A percentile compares a stretch with the other conserved stretches of the same genome.
Conservation (phyloP, 2,888 invertebrate genomes). For the Steromphala cineraria region DNA sequence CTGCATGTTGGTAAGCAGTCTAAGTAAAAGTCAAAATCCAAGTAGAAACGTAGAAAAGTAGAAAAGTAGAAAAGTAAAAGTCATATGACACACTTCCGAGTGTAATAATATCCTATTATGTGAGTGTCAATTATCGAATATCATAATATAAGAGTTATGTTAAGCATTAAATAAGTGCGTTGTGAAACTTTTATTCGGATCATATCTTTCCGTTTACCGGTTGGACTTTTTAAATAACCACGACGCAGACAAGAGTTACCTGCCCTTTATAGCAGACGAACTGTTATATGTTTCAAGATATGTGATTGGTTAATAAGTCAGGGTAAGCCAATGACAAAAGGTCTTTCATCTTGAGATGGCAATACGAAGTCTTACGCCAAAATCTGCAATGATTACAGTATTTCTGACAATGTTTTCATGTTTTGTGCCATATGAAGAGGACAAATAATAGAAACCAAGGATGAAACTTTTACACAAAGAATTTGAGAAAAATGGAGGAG, state of each 20-base stretch:
- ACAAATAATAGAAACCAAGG: conserved; percentile 7
- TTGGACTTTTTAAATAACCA: neutral
- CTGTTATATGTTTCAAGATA: neutral
- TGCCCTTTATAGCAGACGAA: neutral
- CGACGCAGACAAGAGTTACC: neutral
- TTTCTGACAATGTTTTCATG: neutral
- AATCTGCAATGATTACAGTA: neutral
- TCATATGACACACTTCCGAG: no score
- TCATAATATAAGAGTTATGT: no score
- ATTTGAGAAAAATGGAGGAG: conserved; percentile 65
- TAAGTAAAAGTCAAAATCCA: no score
- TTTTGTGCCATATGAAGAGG: neutral
- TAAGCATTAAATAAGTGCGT: no score
- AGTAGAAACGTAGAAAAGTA: no score
- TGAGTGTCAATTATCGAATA: no score
- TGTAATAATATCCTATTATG: no score
- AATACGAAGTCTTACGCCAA: neutral
- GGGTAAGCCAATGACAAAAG: neutral
- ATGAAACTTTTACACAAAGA: conserved; percentile 67
- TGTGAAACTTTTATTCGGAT: no score
- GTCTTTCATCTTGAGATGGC: neutral
- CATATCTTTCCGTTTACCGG: neutral
- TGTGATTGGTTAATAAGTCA: neutral
- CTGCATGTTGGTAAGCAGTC: no score
- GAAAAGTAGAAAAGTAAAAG: no score